These are phyloP conservation scores for Drosophila novamexicana DNA, from an alignment of 1,140 invertebrate genomes.

Conservation along the genomic window DNA sequence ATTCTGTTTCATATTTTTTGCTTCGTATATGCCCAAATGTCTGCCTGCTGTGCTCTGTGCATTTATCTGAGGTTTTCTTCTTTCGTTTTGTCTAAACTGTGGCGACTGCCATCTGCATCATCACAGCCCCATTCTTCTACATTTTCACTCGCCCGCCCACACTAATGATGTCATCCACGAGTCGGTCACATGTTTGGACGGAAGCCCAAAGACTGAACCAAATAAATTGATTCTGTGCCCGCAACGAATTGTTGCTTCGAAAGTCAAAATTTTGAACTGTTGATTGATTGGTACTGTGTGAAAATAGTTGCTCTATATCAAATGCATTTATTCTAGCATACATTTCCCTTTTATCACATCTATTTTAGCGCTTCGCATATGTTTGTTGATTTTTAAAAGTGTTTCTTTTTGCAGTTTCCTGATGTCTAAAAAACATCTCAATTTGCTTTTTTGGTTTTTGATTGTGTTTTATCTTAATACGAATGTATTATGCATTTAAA, in stretches of 20 bases:
- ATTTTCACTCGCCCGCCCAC: slow-evolving; percentile 38
- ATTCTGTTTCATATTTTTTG: slow-evolving; percentile 41
- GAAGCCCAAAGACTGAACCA: slow-evolving; percentile 43
- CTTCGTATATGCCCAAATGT: slow-evolving; percentile 62
- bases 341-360: not conserved
- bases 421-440: too few species aligned
- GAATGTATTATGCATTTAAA: not conserved
- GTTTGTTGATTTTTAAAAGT: not conserved
- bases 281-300: not conserved
- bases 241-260: not conserved
- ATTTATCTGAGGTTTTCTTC: slow-evolving; percentile 6
- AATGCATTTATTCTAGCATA: not conserved
- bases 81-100: slow-evolving; percentile 18
- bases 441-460: too few species aligned
- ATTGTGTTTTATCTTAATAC: not conserved
- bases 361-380: too few species aligned
- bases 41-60: slow-evolving; percentile 34
- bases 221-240: slow-evolving; percentile 4
- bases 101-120: slow-evolving; percentile 32
- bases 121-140: slow-evolving; percentile 4
- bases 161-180: slow-evolving; percentile 66
- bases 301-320: not conserved
- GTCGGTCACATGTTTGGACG: slow-evolving; percentile 73
- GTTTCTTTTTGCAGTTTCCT: not conserved
- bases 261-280: not conserved